Base-by-base conservation (phyloP, 2,888 invertebrate genomes). In the Terebella lapidaria region DNA sequence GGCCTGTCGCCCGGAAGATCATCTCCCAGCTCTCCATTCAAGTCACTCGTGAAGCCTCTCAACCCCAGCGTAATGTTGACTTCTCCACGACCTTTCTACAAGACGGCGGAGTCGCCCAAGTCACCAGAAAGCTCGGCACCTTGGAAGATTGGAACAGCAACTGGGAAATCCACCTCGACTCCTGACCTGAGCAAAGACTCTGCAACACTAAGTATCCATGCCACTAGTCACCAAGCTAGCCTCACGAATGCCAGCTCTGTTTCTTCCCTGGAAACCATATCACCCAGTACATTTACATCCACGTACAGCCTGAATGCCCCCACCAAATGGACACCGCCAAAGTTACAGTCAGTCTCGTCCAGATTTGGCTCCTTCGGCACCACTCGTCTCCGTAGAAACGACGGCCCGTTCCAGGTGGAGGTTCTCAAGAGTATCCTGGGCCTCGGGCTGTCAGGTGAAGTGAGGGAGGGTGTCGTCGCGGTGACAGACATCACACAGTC, bases 341-440 rank as follows among this genome's bases (percentile, higher is more conserved):
- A n/a, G n/a, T n/a, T n/a, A n/a, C n/a, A n/a, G n/a, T n/a, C n/a
- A n/a, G 42, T 10, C 10, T 35, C 42, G n/a, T n/a, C 10, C 10
- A 35, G 10, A n/a, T 35, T 35, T n/a, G 42, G 42, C 10, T 35
- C 42, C 10, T 15, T n/a, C 10, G 10, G 10, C 10, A 35, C 42
- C 10, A 35, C 42, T 35, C 42, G n/a, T 35, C n/a, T 35, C 10
- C 64, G 77, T 2, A 70, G 69, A 45, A 71, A 73, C 53, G 68
- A 71, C 4, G 68, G 71, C 29, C 72, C 74, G 27, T 77, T 77
- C 57, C 72, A 74, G 63, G 72, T 77, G 27, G 75, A 73, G 27
- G 72, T 77, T 24, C 66, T 77, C 57, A 74, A 73, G 59, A 74
- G 77, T 26, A 72, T 77, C 55, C 66, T 74, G 20, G 76, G 77